Conservation (phyloP, 1,140 invertebrate species). For the Chrysomallon squamiferum region DNA sequence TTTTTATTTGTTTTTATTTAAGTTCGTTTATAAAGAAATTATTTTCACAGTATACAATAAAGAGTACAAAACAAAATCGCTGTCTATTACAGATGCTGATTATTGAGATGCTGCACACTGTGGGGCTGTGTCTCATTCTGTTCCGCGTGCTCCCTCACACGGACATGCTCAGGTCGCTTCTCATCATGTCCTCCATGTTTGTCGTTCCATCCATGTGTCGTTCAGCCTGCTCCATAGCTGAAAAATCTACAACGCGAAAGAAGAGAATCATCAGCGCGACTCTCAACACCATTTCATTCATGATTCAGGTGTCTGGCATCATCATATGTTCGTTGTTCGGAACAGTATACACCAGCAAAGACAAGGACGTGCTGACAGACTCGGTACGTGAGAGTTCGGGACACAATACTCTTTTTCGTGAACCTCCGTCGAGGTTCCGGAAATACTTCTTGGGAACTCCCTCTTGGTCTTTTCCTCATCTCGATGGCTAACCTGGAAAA, state of each 20-base stretch:
- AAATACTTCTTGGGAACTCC: constrained; percentile 78
- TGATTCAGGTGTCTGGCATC: constrained; percentile 35
- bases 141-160: constrained; percentile 88
- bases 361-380: neutral
- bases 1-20: no score
- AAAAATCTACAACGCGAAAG: constrained; percentile 15
- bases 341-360: constrained; percentile 16
- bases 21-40: no score
- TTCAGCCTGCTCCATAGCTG: constrained; percentile 25
- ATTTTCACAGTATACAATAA: no score
- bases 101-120: constrained; percentile 85
- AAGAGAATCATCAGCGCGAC: constrained; percentile 22
- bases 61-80: no score
- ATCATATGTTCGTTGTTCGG: constrained; percentile 27
- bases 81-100: constrained; percentile 62
- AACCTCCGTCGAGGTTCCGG: neutral
- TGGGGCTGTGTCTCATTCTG: constrained; percentile 84
- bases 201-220: constrained; percentile 78
- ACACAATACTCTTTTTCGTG: neutral
- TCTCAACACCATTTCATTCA: constrained; percentile 28
- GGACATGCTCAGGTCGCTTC: constrained; percentile 89
- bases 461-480: constrained; percentile 81
- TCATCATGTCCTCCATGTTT: constrained; percentile 93
- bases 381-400: constrained; percentile 1
- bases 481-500: constrained; percentile 98